Base-by-base conservation (phyloP, 2,797 vertebrate genomes). In the Cirrhinus mrigala region DNA sequence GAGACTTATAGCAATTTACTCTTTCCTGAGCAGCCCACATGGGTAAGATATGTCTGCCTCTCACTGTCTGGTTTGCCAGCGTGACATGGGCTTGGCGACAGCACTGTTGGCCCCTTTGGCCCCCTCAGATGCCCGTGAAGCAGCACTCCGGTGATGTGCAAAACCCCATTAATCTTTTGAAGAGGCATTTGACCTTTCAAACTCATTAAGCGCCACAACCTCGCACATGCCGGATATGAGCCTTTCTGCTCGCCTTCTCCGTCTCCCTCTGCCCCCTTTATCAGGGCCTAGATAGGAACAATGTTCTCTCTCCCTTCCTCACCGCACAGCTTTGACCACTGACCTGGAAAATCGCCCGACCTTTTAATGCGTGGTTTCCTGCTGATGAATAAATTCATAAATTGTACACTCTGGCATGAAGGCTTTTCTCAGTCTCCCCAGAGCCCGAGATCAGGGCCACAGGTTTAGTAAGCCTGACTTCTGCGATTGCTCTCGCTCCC, bases 111-210 rank as follows among this genome's bases (percentile, higher is more conserved):
- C 83, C 76, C 54, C 22, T 27, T 71, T 12, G n/a, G 50, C 40
- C 33, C 62, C 58, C 52, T 83, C 76, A 20, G 79, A 78, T 74
- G 37, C 66, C 74, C 24, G 64, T 50, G 60, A 82, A 88, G 71
- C 68, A 81, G 64, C 83, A 69, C 64, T 77, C 48, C 2, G 33
- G 52, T 84, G 82, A 73, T 83, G 68, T 82, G 79, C 89, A 89
- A 92, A 93, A 92, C 89, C 89, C 90, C 92, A 94, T 95, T 93
- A 92, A 94, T 96, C 94, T 94, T 90, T 89, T 83, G 74, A 89
- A 93, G 91, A 92, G 92, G 91, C 91, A 79, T 94, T 94, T 95
- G 94, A 95, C 94, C 95, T 96, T 96, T 95, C 90, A 94, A 90
- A 95, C 93, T 95, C 94, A 95, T 95, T 94, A 95, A 91, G 88